Evolutionary conservation across 1,140 invertebrate genomes (phyloP).

Genomic region (Ceratosolen fusciceps): DNA sequence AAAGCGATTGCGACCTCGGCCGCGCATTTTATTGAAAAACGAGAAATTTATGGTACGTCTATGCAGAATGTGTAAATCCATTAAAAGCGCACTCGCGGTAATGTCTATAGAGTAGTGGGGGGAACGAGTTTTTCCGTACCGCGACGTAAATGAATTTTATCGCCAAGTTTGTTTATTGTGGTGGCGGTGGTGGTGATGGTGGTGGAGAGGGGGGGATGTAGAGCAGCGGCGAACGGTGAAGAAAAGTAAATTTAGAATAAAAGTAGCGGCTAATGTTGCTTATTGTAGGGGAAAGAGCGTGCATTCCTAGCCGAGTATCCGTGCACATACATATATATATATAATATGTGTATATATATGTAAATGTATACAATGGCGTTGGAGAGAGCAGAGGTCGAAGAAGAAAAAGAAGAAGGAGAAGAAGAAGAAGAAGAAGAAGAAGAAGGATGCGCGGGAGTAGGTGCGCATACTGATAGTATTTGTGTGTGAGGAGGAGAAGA

Average conservation of each 20-base stretch:
- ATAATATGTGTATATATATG: too few relatives aligned
- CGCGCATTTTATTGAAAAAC: not conserved
- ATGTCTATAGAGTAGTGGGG: not conserved
- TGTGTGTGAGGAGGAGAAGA: not conserved
- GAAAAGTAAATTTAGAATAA: too few relatives aligned
- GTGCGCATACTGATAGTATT: too few relatives aligned
- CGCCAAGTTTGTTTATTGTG: not conserved
- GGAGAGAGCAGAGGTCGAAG: too few relatives aligned
- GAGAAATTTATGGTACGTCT: not conserved
- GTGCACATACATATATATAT: too few relatives aligned
- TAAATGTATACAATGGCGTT: too few relatives aligned
- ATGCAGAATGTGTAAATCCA: not conserved
- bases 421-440: not conserved
- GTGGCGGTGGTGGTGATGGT: too few relatives aligned
- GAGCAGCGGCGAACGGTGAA: too few relatives aligned
- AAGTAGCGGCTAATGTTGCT: too few relatives aligned
- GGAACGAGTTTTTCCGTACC: not conserved
- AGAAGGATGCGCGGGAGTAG: not conserved
- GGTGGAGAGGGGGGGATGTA: too few relatives aligned
- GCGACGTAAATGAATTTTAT: not conserved
- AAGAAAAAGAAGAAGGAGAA: not conserved
- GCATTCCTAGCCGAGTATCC: too few relatives aligned
- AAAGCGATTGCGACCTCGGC: not conserved
- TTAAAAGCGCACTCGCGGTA: not conserved
- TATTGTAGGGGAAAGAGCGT: too few relatives aligned